These are phyloP conservation scores for Pseudolaguvia tuberculata DNA, from an alignment of 2,113 vertebrate genomes.

Conservation along the genomic window DNA sequence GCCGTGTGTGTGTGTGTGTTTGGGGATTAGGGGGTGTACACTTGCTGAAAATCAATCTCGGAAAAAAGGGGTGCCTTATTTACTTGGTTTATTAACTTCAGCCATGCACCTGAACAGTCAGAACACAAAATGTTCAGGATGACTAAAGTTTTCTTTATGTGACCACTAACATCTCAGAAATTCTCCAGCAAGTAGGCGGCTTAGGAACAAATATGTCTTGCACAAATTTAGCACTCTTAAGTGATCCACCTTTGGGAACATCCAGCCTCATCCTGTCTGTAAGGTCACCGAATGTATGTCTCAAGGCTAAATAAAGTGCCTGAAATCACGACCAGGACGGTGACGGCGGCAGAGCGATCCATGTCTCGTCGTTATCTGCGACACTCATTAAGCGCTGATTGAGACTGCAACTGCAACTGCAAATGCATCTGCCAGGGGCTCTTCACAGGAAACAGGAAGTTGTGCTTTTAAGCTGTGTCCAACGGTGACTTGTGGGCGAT, in stretches of 20 bases:
- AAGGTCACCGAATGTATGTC: slow-evolving; percentile 1
- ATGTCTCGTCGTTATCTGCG: slow-evolving; percentile 48
- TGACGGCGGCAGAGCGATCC: slow-evolving; percentile 18
- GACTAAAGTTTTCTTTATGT: not conserved
- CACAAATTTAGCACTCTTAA: slow-evolving; percentile 6
- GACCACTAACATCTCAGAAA: slow-evolving; percentile 5
- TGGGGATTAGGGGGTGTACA: not conserved
- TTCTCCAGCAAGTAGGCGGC: not conserved
- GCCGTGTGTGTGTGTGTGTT: not conserved
- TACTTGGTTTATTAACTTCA: slow-evolving; percentile 3
- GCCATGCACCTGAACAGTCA: not conserved
- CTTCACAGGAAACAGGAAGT: slow-evolving; percentile 73
- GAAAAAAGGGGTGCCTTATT: not conserved
- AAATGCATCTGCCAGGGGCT: slow-evolving; percentile 64
- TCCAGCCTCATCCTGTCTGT: slow-evolving; percentile 31
- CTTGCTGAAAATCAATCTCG: not conserved
- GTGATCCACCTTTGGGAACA: slow-evolving; percentile 24
- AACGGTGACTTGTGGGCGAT: slow-evolving; percentile 62
- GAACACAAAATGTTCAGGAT: slow-evolving; percentile 6
- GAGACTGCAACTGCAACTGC: slow-evolving; percentile 56
- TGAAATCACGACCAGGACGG: slow-evolving; percentile 24
- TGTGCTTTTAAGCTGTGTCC: slow-evolving; percentile 60
- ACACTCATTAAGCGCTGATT: slow-evolving; percentile 59
- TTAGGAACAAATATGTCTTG: not conserved
- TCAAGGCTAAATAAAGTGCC: slow-evolving; percentile 39